Evolutionary conservation across 2,797 vertebrate species (phyloP), one percentile per base, ranked within the genome.

Genomic region (Sparus aurata): DNA sequence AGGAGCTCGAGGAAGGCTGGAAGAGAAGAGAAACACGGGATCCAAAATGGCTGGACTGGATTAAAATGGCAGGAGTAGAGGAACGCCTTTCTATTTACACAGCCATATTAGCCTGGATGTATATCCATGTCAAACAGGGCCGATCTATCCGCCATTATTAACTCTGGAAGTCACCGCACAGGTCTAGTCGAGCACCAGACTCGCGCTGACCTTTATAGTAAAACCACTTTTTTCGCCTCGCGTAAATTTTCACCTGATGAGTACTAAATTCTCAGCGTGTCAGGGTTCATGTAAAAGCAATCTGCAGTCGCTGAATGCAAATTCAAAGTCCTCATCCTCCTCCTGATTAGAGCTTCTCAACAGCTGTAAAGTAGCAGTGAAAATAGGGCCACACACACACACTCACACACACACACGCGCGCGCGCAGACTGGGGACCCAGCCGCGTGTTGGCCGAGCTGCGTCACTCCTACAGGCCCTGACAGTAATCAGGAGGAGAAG

Each of bases 1-100:
- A 74, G 83, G 85, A 82, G 53, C 80, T 80, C 12, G 1, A 73
- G 79, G 77, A 84, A 85, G 61, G 69, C 84, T 86, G 77, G 47
- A 71, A 81, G 75, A 84, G 86, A 84, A 75, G 77, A 85, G 73
- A 88, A 92, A 88, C 69, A 75, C 4, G 4, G 41, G 73, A 89
- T 86, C 84, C 89, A 91, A 90, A 92, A 93, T 91, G 87, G 89
- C 92, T 90, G 92, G 85, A 85, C 22, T 84, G 53, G 70, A 87
- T 84, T 88, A 84, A 89, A 86, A 90, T 86, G 80, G 87, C 75
- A 85, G 86, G 63, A 80, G 57, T 57, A 25, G 75, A 74, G 18
- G 46, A 88, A 66, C 85, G 82, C 65, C 60, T 85, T 76, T 82
- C 4, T 80, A 34, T 84, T 82, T 73, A 78, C 59, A 43, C 50